Percentiles rank a stretch among this genome's conserved stretches.
These are phyloP conservation scores for Aplochiton taeniatus DNA, from an alignment of 2,797 vertebrate species.

Conservation along the genomic window DNA sequence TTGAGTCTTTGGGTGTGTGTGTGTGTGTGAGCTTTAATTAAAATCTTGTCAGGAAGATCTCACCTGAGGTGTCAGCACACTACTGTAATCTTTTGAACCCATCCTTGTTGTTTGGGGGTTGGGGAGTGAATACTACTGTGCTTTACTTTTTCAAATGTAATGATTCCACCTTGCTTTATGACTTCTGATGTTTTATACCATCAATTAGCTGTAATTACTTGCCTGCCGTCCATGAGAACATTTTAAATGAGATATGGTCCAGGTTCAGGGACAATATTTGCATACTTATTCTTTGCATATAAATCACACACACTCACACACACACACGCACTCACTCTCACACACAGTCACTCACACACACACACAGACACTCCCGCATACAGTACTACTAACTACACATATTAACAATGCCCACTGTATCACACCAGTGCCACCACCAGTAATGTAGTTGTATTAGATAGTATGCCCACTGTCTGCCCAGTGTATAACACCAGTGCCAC, in stretches of 20 bases:
- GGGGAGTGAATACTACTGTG: constrained; percentile 54
- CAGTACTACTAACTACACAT: background rate
- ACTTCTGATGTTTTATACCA: constrained; percentile 44
- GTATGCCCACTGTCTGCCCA: too few relatives aligned
- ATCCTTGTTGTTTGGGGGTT: constrained; percentile 80
- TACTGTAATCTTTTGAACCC: constrained; percentile 77
- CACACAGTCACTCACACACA: too few relatives aligned
- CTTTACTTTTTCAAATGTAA: constrained; percentile 78
- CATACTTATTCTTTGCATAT: constrained; percentile 17
- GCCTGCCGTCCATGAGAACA: constrained; percentile 36
- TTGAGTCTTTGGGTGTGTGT: too few relatives aligned
- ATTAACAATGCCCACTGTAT: background rate
- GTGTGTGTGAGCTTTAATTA: constrained; percentile 84
- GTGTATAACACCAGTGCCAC: too few relatives aligned
- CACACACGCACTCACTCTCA: background rate
- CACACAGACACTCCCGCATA: background rate
- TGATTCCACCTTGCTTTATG: constrained; percentile 75
- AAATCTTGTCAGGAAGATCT: constrained; percentile 91
- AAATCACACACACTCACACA: constrained; percentile 4
- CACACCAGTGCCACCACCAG: too few relatives aligned
- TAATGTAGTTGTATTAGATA: too few relatives aligned
- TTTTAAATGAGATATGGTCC: too few relatives aligned
- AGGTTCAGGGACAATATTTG: background rate
- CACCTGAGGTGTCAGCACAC: constrained; percentile 85
- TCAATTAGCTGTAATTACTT: constrained; percentile 63